Conservation (phyloP, 2,888 invertebrate genomes). For the Erebia aethiops region DNA sequence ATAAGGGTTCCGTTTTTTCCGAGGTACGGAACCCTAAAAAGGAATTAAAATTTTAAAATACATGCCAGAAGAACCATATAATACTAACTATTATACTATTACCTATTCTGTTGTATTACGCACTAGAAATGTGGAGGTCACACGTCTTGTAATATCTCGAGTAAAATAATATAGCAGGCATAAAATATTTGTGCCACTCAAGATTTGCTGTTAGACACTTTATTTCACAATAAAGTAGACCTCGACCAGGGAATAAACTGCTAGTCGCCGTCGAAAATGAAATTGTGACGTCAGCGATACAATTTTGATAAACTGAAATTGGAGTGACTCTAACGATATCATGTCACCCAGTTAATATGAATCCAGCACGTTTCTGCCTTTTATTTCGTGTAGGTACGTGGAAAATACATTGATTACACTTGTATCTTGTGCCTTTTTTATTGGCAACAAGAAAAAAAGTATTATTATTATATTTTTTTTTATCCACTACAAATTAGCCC, state of each 20-base stretch:
- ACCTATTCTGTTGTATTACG: too few species aligned
- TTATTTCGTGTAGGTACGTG: neutral
- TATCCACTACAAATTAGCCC: too few species aligned
- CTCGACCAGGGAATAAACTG: slow-evolving; percentile 5
- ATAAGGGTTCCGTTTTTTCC: too few species aligned
- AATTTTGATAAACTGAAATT: slow-evolving; percentile 21
- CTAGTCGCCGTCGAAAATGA: slow-evolving; percentile 11
- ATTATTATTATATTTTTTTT: neutral
- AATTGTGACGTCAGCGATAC: slow-evolving; percentile 14
- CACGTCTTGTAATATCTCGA: too few species aligned
- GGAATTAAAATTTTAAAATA: too few species aligned
- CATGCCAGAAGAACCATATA: too few species aligned
- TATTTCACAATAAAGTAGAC: slow-evolving; percentile 16
- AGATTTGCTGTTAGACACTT: slow-evolving; percentile 20
- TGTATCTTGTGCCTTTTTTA: neutral
- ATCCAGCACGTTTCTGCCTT: slow-evolving; percentile 1
- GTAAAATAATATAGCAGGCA: too few species aligned
- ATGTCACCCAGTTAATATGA: slow-evolving; percentile 11
- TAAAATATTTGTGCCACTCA: slow-evolving; percentile 12
- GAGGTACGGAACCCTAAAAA: too few species aligned
- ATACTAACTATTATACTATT: too few species aligned
- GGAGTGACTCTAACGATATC: slow-evolving; percentile 19
- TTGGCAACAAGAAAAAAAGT: neutral
- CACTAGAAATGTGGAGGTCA: too few species aligned
- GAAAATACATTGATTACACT: neutral